Base-by-base conservation (phyloP, 2,113 vertebrate genomes). In the Calyptomena viridis region DNA sequence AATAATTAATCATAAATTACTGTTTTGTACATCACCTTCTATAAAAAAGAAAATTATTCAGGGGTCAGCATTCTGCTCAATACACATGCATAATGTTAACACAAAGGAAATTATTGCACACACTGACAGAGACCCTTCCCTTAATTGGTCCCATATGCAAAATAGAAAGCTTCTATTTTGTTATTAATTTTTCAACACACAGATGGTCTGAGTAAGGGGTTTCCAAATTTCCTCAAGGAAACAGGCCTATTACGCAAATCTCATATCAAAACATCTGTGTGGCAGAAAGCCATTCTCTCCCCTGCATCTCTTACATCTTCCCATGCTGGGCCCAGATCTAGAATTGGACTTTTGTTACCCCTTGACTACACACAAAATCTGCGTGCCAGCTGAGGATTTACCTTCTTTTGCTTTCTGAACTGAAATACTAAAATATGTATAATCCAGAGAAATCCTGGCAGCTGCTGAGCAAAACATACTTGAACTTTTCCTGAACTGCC, bases 401-500 rank as follows among this genome's bases (percentile, higher is more conserved):
- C 33, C 31, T 86, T 76, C 40, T 71, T 91, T 80, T 81, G 33
- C 82, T 81, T 92, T 90, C 52, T 74, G 76, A 90, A 79, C 69
- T 46, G 28, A 90, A 46, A 81, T 71, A 84, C 30, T 76, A 59
- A 87, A 95, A 86, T 84, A 80, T 44, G 55, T 50, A 44, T 93
- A 89, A 92, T 72, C 50, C 39, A 84, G 56, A 93, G 39, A 90
- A 94, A 92, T 62, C 4, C 63, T 71, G 56, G 42, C 95, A 96
- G 67, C 46, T 76, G 75, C 49, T 77, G 42, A 94, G 44, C 24
- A 93, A 94, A 94, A 92, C 74, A 88, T 44, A 75, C 42, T 95
- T 96, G 73, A 96, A 94, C 91, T 96, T 73, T 84, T 93, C 30
- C 80, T 89, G 89, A 95, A 96, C 84, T 87, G 66, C 76, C 55